phyloP scores from a whole-genome alignment of 2,888 invertebrate genomes.

The Drosophila neotestacea region DNA sequence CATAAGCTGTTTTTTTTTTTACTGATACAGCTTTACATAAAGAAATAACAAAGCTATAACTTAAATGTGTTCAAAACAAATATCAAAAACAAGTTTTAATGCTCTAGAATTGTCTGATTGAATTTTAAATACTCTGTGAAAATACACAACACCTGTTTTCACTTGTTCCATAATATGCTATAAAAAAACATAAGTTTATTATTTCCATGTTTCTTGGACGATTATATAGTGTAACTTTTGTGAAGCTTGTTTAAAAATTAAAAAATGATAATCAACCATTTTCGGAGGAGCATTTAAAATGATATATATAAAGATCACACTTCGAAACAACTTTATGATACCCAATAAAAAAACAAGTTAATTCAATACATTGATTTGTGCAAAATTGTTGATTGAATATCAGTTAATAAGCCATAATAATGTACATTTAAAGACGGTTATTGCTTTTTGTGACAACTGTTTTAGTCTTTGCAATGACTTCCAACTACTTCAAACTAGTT shows the following conservation, averaged over 20 bases:
- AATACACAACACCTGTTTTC: not conserved
- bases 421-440: slow-evolving; percentile 37
- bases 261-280: no score
- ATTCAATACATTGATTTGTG: slow-evolving; percentile 18
- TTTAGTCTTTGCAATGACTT: slow-evolving; percentile 10
- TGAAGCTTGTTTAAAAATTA: no score
- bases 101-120: not conserved
- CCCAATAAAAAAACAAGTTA: slow-evolving; percentile 13
- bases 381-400: slow-evolving; percentile 33
- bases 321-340: not conserved
- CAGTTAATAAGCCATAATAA: slow-evolving; percentile 28
- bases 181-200: no score
- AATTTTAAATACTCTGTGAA: not conserved
- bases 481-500: slow-evolving; percentile 41
- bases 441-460: slow-evolving; percentile 40
- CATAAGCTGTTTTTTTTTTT: slow-evolving; percentile 1
- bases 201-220: no score
- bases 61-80: slow-evolving; percentile 1
- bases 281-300: no score
- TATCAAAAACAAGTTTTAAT: slow-evolving; percentile 10
- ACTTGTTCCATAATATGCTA: not conserved
- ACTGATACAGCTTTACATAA: not conserved
- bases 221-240: no score
- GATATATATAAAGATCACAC: no score
- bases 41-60: not conserved